Evolutionary conservation across 1,140 invertebrate genomes (phyloP), one percentile per base, ranked within the genome.

Genomic region (Hylaeus anthracinus): DNA sequence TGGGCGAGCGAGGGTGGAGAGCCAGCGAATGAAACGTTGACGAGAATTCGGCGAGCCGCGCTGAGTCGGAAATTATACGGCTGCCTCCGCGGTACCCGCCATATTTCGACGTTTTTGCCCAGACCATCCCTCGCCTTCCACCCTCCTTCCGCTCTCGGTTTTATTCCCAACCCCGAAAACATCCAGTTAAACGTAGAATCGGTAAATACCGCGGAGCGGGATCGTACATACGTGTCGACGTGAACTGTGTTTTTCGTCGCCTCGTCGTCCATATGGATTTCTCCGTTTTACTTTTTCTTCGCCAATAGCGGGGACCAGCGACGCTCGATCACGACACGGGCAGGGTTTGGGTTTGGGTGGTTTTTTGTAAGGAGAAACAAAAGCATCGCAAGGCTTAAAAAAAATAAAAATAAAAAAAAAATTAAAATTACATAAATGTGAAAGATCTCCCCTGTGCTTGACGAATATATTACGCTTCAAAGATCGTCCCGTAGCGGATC

Each of bases 51-150:
- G 82, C 86, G 83, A 81, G 81, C 70, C 61, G 71, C 75, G 77
- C 73, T 70, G 64, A 58, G 63, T 83, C 81, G 87, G 87, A 88
- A 88, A 88, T 88, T 88, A 86, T 86, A 88, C 87, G 74, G 85
- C 78, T 79, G 83, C 75, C 74, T 79, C 82, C 69, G 39, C 72
- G 75, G 72, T 67, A 63, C 60, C 61, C 74, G 74, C 61, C 79
- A 80, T 88, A 82, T 87, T 85, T 83, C 86, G 45, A 82, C 71
- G 61, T 76, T 85, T 79, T 66, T 64, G 69, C 76, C 26, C 39
- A 72, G 72, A 9, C 74, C 63, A 60, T 72, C 43, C 80, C 51
- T 45, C 48, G 39, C 66, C 12, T 45, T 51, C 5, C 60, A 12
- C 58, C 53, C 43, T 64, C n/a, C 43, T 55, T 63, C 61, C 55